Evolutionary conservation across 2,888 invertebrate species (phyloP).

Genomic region (Phragmatobia fuliginosa): DNA sequence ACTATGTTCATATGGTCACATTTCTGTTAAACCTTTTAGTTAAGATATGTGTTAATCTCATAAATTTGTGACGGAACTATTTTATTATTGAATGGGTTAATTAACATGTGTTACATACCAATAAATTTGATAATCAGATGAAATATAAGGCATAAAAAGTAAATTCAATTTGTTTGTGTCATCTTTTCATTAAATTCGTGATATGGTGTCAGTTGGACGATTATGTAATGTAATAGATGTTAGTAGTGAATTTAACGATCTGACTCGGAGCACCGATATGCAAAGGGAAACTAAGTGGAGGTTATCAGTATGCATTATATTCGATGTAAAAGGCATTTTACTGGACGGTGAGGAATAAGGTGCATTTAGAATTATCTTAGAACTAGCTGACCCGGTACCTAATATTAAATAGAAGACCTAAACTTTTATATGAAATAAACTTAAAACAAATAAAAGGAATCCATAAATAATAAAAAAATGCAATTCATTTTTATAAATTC

Average conservation of each 20-base stretch:
- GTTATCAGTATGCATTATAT: background rate
- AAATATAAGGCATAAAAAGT: conserved; percentile 28
- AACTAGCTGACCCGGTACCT: background rate
- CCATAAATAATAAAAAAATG: too few relatives aligned
- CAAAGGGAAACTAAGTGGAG: background rate
- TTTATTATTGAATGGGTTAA: conserved; percentile 28
- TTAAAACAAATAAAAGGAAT: too few relatives aligned
- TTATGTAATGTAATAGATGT: conserved; percentile 10
- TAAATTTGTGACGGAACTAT: conserved; percentile 28
- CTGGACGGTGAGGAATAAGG: background rate
- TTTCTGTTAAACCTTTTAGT: conserved; percentile 14
- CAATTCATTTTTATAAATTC: too few relatives aligned
- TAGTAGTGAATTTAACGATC: conserved; percentile 3
- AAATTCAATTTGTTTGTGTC: conserved; percentile 34
- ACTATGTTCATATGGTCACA: background rate
- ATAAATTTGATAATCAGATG: conserved; percentile 38
- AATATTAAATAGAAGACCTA: too few relatives aligned
- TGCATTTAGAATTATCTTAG: background rate
- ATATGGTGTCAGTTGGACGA: background rate
- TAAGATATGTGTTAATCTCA: conserved; percentile 14
- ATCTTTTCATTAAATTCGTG: conserved; percentile 13
- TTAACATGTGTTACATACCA: conserved; percentile 27
- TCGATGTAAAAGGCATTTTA: background rate
- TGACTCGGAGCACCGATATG: background rate
- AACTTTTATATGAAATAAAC: too few relatives aligned